These are phyloP conservation scores for Blomia tropicalis DNA, from an alignment of 2,888 invertebrate genomes.

Conservation along the genomic window DNA sequence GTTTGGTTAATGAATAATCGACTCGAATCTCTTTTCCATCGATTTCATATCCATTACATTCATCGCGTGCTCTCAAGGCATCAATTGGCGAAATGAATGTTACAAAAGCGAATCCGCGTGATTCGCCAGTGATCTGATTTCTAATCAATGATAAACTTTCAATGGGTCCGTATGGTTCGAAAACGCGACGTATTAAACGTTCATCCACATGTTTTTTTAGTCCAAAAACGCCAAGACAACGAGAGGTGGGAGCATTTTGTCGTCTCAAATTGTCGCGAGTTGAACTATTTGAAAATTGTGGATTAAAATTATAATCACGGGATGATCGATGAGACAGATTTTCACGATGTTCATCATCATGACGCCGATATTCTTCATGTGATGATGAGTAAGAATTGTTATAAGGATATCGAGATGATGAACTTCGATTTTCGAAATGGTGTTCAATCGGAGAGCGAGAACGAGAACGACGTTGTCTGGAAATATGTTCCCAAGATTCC, in stretches of 20 bases:
- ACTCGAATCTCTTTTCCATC: slow-evolving; percentile 82
- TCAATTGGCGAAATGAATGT: slow-evolving; percentile 75
- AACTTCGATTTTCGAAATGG: no score
- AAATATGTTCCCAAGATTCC: no score
- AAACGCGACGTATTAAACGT: slow-evolving; percentile 74
- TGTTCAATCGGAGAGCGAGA: no score
- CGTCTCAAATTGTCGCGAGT: no score
- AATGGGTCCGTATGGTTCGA: slow-evolving; percentile 76
- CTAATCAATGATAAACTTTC: slow-evolving; percentile 85
- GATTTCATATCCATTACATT: slow-evolving; percentile 81
- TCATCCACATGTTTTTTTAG: slow-evolving; percentile 81
- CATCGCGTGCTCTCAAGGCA: slow-evolving; percentile 52
- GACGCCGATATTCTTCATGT: no score
- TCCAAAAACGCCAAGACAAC: slow-evolving; percentile 87
- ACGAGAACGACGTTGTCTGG: no score
- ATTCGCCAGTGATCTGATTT: slow-evolving; percentile 84
- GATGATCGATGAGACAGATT: no score
- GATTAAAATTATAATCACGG: no score
- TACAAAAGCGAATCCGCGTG: slow-evolving; percentile 89
- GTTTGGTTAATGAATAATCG: slow-evolving; percentile 84
- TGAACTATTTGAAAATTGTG: no score
- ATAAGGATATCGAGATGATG: no score
- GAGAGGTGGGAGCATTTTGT: slow-evolving; percentile 54
- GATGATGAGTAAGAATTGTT: no score
- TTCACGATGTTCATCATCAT: no score